Evolutionary conservation across 2,797 vertebrate genomes (phyloP).

Genomic region (Smutsia temminckii): DNA sequence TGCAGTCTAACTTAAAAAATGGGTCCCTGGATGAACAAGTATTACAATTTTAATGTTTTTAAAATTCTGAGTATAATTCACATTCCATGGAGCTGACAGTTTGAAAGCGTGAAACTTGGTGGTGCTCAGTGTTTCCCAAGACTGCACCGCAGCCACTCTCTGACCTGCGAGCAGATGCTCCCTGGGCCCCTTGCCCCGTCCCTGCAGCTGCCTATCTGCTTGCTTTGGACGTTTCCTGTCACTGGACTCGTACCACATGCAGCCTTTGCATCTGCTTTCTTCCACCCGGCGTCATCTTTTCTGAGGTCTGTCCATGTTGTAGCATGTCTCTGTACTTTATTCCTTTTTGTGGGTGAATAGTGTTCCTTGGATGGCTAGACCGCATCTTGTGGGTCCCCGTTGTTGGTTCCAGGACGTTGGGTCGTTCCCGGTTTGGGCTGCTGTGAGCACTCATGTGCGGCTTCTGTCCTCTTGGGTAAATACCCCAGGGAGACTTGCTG

Average conservation of each 20-base stretch:
- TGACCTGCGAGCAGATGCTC: no score
- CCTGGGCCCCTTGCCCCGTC: no score
- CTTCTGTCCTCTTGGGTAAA: not conserved
- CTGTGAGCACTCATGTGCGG: not conserved
- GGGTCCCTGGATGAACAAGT: not conserved
- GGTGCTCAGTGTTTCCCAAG: not conserved
- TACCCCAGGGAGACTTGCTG: not conserved
- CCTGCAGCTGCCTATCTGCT: not conserved
- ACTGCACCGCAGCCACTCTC: not conserved
- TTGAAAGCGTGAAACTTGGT: not conserved
- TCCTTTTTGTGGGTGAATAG: not conserved
- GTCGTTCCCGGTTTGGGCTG: not conserved
- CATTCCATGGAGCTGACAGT: not conserved
- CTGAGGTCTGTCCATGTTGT: rapidly evolving
- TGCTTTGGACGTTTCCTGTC: rapidly evolving
- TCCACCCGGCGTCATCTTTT: not conserved
- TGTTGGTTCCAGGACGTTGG: not conserved
- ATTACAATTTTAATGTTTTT: not conserved
- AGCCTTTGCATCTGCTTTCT: not conserved
- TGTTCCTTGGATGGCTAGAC: not conserved
- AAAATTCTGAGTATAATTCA: not conserved
- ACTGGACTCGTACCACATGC: rapidly evolving
- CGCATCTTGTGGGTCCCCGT: not conserved
- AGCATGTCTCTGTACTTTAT: not conserved
- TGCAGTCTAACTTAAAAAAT: not conserved